A percentile compares a stretch with the other conserved stretches of the same genome.
These are phyloP conservation scores for Myoxocephalus aenaeus DNA, from an alignment of 2,797 vertebrate species.

Conservation along the genomic window DNA sequence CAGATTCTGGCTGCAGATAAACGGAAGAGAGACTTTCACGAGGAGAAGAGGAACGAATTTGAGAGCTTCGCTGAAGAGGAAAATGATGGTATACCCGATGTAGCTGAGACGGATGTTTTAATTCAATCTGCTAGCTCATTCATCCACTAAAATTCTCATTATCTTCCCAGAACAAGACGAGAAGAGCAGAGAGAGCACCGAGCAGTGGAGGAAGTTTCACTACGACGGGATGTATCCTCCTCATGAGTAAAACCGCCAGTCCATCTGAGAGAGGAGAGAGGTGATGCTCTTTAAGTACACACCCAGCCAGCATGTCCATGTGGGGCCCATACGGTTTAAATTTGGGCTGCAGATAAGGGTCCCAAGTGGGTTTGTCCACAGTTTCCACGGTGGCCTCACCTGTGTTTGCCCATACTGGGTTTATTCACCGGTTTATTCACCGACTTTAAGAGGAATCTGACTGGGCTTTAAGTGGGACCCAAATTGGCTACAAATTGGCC, in stretches of 20 bases:
- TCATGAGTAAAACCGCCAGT: conserved; percentile 84
- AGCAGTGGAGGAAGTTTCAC: conserved; percentile 90
- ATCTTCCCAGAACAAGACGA: conserved; percentile 86
- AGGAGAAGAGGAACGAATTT: conserved; percentile 85
- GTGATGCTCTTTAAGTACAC: background rate
- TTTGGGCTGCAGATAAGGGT: no score
- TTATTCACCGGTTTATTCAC: no score
- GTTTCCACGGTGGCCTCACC: no score
- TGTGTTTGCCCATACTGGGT: no score
- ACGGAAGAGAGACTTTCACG: conserved; percentile 84
- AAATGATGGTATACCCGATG: conserved; percentile 79
- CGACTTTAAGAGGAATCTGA: no score
- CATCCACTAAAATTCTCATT: conserved; percentile 8
- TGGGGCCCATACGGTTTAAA: no score
- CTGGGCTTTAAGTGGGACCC: no score
- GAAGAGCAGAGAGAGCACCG: conserved; percentile 82
- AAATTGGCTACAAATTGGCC: no score
- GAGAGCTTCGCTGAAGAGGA: conserved; percentile 89
- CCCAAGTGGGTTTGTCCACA: no score
- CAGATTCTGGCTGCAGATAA: conserved; percentile 85
- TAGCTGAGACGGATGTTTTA: conserved; percentile 6
- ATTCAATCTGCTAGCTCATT: background rate
- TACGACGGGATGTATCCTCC: conserved; percentile 87
- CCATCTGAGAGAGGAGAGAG: conserved; percentile 25
- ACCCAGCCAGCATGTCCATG: no score